Evolutionary conservation across 2,113 vertebrate species (phyloP).

Genomic region (Telmatochromis brachygnathus): DNA sequence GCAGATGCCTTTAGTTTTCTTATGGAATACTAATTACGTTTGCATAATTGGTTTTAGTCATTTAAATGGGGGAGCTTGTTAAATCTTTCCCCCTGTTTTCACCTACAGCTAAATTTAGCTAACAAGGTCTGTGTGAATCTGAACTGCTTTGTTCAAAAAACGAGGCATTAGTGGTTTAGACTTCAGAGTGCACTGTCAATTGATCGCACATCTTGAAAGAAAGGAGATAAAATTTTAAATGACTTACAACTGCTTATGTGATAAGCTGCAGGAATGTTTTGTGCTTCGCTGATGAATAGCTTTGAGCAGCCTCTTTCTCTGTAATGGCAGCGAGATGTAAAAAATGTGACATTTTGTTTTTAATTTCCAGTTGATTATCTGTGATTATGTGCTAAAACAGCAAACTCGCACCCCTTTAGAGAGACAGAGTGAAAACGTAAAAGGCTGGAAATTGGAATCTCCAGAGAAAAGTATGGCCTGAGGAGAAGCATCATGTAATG

Average conservation of each 20-base stretch:
- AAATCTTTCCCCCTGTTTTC: conserved; percentile 22
- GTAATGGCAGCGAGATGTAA: conserved; percentile 4
- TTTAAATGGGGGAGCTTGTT: conserved; percentile 42
- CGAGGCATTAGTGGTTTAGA: conserved; percentile 35
- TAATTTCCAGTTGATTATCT: conserved; percentile 63
- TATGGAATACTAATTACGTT: conserved; percentile 51
- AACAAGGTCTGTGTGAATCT: conserved; percentile 31
- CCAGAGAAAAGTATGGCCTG: conserved; percentile 54
- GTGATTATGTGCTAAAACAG: conserved; percentile 55
- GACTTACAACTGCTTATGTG: conserved; percentile 19
- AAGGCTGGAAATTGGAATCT: conserved; percentile 54
- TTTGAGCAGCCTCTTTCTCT: conserved; percentile 25
- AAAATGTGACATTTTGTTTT: conserved; percentile 57
- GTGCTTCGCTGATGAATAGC: conserved; percentile 12
- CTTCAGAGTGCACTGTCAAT: conserved; percentile 32
- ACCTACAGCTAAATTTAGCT: conserved; percentile 56
- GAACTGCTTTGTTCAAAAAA: conserved; percentile 47
- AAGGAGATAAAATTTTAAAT: conserved; percentile 42
- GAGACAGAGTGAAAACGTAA: conserved; percentile 27
- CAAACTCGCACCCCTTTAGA: conserved; percentile 44
- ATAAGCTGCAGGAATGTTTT: conserved; percentile 44
- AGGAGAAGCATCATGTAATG: conserved; percentile 53
- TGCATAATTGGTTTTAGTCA: conserved; percentile 49
- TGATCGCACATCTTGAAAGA: conserved; percentile 48
- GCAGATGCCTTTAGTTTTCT: conserved; percentile 9